Evolutionary conservation across 2,113 vertebrate genomes (phyloP).

Genomic region (Psilopsiagon aurifrons): DNA sequence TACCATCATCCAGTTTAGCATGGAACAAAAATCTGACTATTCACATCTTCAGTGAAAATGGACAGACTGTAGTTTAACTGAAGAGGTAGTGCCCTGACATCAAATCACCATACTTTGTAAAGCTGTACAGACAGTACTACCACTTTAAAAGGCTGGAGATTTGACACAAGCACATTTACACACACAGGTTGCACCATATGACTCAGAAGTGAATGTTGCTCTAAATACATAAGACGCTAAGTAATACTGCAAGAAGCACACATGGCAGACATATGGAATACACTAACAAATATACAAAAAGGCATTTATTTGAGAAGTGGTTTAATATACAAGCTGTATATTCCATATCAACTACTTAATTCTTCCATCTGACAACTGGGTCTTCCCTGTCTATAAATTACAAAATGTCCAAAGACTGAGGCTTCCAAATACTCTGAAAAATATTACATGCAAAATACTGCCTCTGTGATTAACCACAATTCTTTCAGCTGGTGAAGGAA

Average conservation of each 20-base stretch:
- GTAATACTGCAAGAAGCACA: not conserved
- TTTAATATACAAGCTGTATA: constrained; percentile 57
- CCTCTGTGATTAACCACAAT: not conserved
- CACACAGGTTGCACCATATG: not conserved
- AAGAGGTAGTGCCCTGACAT: not conserved
- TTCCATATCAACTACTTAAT: constrained; percentile 29
- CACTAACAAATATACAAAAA: constrained; percentile 44
- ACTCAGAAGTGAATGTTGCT: not conserved
- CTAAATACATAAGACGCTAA: not conserved
- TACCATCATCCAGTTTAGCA: not conserved
- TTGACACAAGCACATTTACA: not conserved
- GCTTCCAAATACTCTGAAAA: not conserved
- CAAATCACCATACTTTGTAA: not conserved
- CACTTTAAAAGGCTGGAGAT: not conserved
- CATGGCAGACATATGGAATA: not conserved
- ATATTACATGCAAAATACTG: not conserved
- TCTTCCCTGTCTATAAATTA: constrained; percentile 5
- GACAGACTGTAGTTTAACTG: not conserved
- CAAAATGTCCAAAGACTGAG: not conserved
- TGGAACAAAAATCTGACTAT: not conserved
- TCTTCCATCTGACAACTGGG: constrained; percentile 34
- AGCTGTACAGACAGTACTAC: not conserved
- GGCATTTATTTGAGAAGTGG: constrained; percentile 53
- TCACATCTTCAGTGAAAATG: not conserved
- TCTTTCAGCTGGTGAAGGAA: not conserved